Base-by-base conservation (phyloP, 30 jellyfish, hydroid and myxozoan genomes). In the Hydractinia echinata region DNA sequence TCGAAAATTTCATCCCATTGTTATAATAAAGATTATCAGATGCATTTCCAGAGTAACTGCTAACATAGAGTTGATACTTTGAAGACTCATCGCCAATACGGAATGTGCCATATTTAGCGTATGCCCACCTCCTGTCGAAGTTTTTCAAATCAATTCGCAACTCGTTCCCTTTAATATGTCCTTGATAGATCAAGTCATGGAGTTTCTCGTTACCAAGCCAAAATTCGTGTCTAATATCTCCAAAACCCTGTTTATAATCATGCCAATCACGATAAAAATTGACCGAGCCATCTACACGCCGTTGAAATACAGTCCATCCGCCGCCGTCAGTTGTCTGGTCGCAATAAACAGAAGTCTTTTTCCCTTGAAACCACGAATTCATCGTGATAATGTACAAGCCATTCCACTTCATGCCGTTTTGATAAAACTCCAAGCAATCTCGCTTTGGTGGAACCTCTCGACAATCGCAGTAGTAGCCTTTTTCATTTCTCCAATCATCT, bases 241-340 rank as follows among this genome's bases (percentile, higher is more conserved):
- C 73, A 62, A 62, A 62, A 15, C 73, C 73, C 30, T 50, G 16
- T 62, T 62, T 62, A 50, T 15, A 62, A 6, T 62, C 73, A 5
- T 62, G 7, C 73, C 73, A 62, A 10, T 62, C 30, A 15, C 73
- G 73, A 10, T 62, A 62, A 10, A 62, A 62, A 62, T 62, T 5
- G 4, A 62, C 10, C 10, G 73, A 62, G 10, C 73, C 73, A 62
- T 62, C 73, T 10, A 39, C 30, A 50, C 73, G 73, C 7, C 73
- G 73, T 62, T 62, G 73, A 10, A 62, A 62, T 10, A 62, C 73
- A 6, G 73, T 62, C 73, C 73, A 62, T 15, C 73, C 73, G 8
- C 73, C 73, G 30, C 73, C 73, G 30, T 62, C 73, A 62, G 73
- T 62, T 39, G 16, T 50, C 73, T 62, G 73, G 73, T 62, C 73